Evolutionary conservation across 1,140 invertebrate species (phyloP), one percentile per base, ranked within the genome.

Genomic region (Arion vulgaris): DNA sequence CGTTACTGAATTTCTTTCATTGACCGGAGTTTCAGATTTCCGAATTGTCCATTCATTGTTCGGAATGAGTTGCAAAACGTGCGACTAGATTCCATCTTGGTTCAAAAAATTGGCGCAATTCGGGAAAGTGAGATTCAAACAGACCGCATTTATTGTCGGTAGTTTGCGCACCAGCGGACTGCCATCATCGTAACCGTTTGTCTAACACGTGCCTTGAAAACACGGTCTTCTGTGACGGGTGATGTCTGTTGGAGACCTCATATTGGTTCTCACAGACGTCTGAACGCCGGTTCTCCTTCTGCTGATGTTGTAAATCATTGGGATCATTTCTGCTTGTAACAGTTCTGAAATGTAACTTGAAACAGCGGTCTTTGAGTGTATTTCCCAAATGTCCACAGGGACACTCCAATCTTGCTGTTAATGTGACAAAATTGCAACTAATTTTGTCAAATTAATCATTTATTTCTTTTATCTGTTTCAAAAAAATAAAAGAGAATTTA

Each of bases 211-310:
- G 62, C 62, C 28, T 7, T 28, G n/a, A 34, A 28, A 34, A 23
- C 28, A 32, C 32, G 62, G 62, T 66, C 62, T 32, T 66, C 62
- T 66, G 62, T 66, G 62, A 66, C 62, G n/a, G 28, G n/a, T 66
- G n/a, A 1, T 34, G 62, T 32, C 28, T 66, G n/a, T 2, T 66
- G n/a, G n/a, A 28, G 28, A 66, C n/a, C 28, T 34, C 28, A 34
- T 7, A 13, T 28, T 32, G 62, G n/a, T 23, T 28, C 5, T 11
- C n/a, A 66, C 5, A 1, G 62, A 17, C 28, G 62, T 66, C 17
- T n/a, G 62, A 5, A 17, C 62, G n/a, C 17, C n/a, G 62, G 62
- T 28, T 5, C 7, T 2, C 62, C 62, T 66, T 28, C 62, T 66
- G 62, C 19, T 66, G 7, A 17, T n/a, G 62, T 66, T 28, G 17